Conservation (phyloP, 2,113 vertebrate species). For the Oncorhynchus mykiss region DNA sequence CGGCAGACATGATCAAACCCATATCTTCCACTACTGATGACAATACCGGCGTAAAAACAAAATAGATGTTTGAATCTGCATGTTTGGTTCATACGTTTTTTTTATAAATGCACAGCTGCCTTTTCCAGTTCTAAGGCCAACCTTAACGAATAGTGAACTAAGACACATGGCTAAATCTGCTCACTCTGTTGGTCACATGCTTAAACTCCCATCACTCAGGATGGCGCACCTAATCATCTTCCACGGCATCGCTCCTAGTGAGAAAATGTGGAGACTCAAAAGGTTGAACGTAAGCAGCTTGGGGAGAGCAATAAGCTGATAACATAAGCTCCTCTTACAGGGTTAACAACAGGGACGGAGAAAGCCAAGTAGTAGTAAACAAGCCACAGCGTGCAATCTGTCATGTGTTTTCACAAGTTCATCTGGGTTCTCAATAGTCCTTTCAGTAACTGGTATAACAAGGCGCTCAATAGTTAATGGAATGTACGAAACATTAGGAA, state of each 20-base stretch:
- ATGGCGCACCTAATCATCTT: not conserved
- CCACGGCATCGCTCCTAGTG: slow-evolving; percentile 3
- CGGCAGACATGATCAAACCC: too few species aligned
- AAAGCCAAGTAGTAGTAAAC: not conserved
- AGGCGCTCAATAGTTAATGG: not conserved
- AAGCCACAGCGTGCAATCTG: not conserved
- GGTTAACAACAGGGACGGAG: slow-evolving; percentile 5
- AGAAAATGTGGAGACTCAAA: slow-evolving; percentile 42
- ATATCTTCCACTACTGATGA: too few species aligned
- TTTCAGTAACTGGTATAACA: not conserved
- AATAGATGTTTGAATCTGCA: too few species aligned
- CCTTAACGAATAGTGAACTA: too few species aligned
- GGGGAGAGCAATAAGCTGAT: slow-evolving; percentile 53
- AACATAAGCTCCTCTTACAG: too few species aligned
- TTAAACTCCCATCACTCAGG: not conserved
- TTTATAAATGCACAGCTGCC: too few species aligned
- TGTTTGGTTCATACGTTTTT: too few species aligned
- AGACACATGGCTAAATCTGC: too few species aligned
- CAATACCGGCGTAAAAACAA: too few species aligned
- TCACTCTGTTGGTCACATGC: not conserved
- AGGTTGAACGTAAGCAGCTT: slow-evolving; percentile 66
- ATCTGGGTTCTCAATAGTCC: not conserved
- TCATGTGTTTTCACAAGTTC: not conserved
- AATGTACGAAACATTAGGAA: not conserved
- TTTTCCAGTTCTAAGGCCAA: too few species aligned